A percentile compares a stretch with the other conserved stretches of the same genome.
Evolutionary conservation across 2,888 invertebrate species (phyloP).

Genomic region (Sphecodes monilicornis): DNA sequence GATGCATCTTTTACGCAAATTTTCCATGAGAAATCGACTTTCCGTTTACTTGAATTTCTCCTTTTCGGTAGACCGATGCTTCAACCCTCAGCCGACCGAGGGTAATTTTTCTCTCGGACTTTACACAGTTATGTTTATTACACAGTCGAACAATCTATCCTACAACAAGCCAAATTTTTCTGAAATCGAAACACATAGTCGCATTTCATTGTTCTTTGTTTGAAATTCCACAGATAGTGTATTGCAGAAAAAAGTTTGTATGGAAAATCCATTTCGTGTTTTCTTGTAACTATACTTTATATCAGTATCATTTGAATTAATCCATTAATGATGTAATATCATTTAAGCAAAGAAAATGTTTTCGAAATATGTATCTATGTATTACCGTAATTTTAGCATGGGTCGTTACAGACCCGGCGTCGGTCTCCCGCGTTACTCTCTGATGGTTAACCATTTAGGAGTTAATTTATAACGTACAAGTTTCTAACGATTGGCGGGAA

Average conservation of each 20-base stretch:
- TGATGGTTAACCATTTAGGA: neutral
- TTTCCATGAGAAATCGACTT: conserved; percentile 28
- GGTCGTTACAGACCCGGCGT: neutral
- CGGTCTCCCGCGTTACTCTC: neutral
- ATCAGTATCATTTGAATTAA: neutral
- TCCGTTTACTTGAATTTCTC: neutral
- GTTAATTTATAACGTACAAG: neutral
- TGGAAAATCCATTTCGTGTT: neutral
- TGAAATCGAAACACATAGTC: neutral
- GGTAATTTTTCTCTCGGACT: neutral
- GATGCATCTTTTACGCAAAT: neutral
- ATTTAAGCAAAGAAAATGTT: neutral
- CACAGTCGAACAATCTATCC: neutral
- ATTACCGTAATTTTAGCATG: neutral
- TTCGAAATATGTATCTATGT: neutral
- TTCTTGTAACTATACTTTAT: neutral
- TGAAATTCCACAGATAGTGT: neutral
- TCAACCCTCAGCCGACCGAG: neutral
- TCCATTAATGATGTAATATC: neutral
- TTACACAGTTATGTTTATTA: neutral
- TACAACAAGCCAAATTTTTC: neutral
- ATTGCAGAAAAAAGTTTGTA: neutral
- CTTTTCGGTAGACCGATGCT: neutral
- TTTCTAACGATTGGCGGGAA: neutral
- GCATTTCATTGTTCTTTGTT: neutral